A percentile compares a stretch with the other conserved stretches of the same genome.
Conservation (phyloP, 2,888 invertebrate genomes). For the Conops quadrifasciatus region DNA sequence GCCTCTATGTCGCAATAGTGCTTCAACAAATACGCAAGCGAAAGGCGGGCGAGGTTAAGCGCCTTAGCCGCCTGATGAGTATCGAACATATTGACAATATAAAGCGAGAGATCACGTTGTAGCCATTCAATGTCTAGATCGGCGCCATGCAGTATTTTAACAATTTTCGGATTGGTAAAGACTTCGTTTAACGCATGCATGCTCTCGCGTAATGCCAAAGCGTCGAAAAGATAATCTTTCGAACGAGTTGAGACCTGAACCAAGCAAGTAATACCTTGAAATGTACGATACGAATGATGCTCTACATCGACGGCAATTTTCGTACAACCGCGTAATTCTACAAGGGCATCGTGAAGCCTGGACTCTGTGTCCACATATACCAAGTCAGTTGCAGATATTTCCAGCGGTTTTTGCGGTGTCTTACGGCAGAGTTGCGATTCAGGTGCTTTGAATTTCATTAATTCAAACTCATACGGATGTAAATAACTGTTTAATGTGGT, state of each 20-base stretch:
- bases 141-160: conserved; percentile 96
- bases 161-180: conserved; percentile 87
- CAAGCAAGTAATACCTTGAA: conserved; percentile 93
- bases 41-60: conserved; percentile 75
- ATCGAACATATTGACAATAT: conserved; percentile 97
- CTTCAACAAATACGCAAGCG: conserved; percentile 80
- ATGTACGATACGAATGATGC: conserved; percentile 92
- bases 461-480: conserved; percentile 89
- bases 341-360: conserved; percentile 72
- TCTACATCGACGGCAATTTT: conserved; percentile 92
- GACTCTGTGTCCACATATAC: conserved; percentile 74
- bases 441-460: conserved; percentile 76
- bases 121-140: conserved; percentile 90
- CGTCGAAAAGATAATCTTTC: conserved; percentile 89
- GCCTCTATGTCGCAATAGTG: conserved; percentile 80
- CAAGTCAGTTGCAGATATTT: conserved; percentile 73
- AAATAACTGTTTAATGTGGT: conserved; percentile 69
- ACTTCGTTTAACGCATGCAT: conserved; percentile 84
- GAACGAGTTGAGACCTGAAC: conserved; percentile 89
- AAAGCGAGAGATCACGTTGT: conserved; percentile 93
- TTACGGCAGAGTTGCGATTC: conserved; percentile 66
- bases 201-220: conserved; percentile 82
- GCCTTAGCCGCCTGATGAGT: conserved; percentile 87
- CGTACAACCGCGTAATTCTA: conserved; percentile 72
- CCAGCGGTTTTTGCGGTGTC: conserved; percentile 63